These are phyloP conservation scores for Lemur catta DNA, from an alignment of 2,797 vertebrate species.

Conservation along the genomic window DNA sequence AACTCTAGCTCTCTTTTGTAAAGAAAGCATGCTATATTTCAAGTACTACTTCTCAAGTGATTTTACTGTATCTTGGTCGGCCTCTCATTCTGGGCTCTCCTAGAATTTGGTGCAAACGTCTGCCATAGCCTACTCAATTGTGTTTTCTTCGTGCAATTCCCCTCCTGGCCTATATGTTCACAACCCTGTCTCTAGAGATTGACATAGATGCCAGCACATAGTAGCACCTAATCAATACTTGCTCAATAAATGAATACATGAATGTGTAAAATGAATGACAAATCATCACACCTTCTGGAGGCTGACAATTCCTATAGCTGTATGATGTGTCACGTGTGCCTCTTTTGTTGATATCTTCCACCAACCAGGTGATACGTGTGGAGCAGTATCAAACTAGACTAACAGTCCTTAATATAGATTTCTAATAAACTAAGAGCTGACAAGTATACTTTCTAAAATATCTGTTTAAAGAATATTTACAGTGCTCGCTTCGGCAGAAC, in stretches of 20 bases:
- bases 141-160: rapidly evolving
- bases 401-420: not conserved
- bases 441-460: not conserved
- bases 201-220: rapidly evolving
- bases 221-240: not conserved
- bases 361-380: not conserved
- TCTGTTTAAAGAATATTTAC: not conserved
- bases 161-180: rapidly evolving
- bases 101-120: rapidly evolving
- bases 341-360: not conserved
- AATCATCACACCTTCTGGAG: not conserved
- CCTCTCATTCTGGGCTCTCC: not conserved
- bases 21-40: not conserved
- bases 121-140: rapidly evolving
- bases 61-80: not conserved
- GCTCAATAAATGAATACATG: not conserved
- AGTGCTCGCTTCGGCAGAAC: no score
- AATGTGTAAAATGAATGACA: not conserved
- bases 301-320: not conserved
- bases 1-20: not conserved
- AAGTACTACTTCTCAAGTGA: rapidly evolving
- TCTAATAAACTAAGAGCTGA: not conserved
- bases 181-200: not conserved
- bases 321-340: no score
- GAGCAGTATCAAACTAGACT: not conserved